Base-by-base conservation (phyloP, 2,888 invertebrate species). In the Eristalis intricaria region DNA sequence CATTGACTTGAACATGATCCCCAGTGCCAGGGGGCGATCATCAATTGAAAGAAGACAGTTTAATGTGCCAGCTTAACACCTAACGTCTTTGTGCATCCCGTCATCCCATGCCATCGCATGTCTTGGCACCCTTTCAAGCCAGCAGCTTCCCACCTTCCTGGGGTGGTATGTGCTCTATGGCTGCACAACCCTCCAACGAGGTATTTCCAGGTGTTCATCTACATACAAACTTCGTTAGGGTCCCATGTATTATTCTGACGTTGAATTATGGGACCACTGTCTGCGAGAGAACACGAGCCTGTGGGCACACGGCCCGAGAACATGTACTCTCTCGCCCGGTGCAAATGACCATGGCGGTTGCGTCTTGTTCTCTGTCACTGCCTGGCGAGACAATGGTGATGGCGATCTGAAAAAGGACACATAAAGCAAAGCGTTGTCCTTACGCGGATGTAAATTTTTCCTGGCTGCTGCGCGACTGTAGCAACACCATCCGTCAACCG, bases 251-350 rank as follows among this genome's bases (percentile, higher is more conserved):
- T 78, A 58, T 78, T 64, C 73, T 38, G 74, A 74, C 84, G 69
- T 74, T 84, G 83, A 84, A 74, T 77, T 84, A 84, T 78, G 19
- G 74, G 26, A 64, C 23, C 71, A 74, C 19, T 69, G 63, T 78
- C 68, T 15, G n/a, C 32, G 56, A 69, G 26, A 58, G 26, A 66
- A 70, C 70, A 76, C 66, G 65, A 65, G 70, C 26, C 75, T 68
- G 77, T 77, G 68, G 77, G 77, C 32, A 73, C n/a, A 4, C 15
- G n/a, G 26, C 2, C 22, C 38, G 22, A 8, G 23, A 63, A 63
- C 32, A 3, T 58, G 69, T 69, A 58, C 29, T 11, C 13, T 0
- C 3, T 38, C 50, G 19, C n/a, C n/a, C 23, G 15, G 58, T 61
- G 71, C 61, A 61, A 71, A 71, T 71, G 61, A 58, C 58, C 50